Evolutionary conservation across 1,140 invertebrate species (phyloP).

Genomic region (Carcinoscorpius rotundicauda): DNA sequence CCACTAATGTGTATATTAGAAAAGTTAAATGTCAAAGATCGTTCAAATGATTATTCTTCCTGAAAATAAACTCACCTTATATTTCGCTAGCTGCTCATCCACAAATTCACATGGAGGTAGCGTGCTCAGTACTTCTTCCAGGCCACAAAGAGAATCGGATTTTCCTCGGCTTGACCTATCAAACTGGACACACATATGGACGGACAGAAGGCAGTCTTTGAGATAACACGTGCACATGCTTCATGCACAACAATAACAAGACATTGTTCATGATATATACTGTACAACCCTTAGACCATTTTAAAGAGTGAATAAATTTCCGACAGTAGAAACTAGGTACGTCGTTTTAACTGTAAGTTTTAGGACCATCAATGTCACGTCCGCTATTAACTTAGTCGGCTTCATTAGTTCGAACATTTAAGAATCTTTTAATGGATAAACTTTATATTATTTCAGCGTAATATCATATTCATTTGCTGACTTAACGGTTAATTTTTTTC

Average conservation of each 20-base stretch:
- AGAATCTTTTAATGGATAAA: too few relatives aligned
- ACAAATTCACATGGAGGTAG: constrained; percentile 44
- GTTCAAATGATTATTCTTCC: not conserved
- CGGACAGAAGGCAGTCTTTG: constrained; percentile 17
- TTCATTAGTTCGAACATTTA: too few relatives aligned
- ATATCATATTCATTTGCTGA: too few relatives aligned
- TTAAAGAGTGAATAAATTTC: constrained; percentile 5
- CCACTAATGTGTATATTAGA: too few relatives aligned
- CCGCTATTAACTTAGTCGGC: too few relatives aligned
- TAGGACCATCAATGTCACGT: too few relatives aligned
- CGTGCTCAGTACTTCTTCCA: constrained; percentile 42
- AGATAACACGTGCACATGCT: not conserved
- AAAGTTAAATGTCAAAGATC: too few relatives aligned
- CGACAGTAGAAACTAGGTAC: too few relatives aligned
- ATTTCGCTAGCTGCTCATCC: constrained; percentile 44
- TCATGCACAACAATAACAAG: constrained; percentile 1
- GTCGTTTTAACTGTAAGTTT: too few relatives aligned
- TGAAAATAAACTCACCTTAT: constrained; percentile 35
- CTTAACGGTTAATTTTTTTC: too few relatives aligned
- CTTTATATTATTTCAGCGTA: too few relatives aligned
- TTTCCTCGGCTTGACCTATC: constrained; percentile 41
- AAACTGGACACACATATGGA: constrained; percentile 37
- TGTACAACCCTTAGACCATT: not conserved
- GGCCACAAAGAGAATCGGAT: constrained; percentile 37
- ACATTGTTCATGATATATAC: too few relatives aligned